These are phyloP conservation scores for Channa striata DNA, from an alignment of 2,797 vertebrate species.

Conservation along the genomic window DNA sequence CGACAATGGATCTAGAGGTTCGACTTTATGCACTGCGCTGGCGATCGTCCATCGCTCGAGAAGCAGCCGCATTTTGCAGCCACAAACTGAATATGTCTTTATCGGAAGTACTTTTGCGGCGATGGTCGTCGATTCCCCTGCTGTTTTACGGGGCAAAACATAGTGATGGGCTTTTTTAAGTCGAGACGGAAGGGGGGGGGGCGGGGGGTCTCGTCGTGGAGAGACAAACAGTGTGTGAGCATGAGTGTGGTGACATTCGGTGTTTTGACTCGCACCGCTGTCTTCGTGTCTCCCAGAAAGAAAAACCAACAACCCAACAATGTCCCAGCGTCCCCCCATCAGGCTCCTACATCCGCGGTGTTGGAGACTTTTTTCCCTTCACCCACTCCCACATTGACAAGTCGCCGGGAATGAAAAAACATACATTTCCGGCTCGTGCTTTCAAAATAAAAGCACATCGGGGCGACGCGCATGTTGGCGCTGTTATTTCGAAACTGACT, in stretches of 20 bases:
- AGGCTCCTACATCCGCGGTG: slow-evolving; percentile 74
- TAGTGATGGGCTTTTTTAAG: slow-evolving; percentile 49
- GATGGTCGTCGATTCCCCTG: background rate
- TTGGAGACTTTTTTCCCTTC: slow-evolving; percentile 77
- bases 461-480: accelerated
- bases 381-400: slow-evolving; percentile 71
- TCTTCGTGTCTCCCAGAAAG: background rate
- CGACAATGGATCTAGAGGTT: slow-evolving; percentile 73
- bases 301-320: slow-evolving; percentile 48
- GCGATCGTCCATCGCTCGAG: slow-evolving; percentile 38
- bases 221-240: slow-evolving; percentile 12
- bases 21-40: slow-evolving; percentile 75
- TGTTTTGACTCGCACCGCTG: background rate
- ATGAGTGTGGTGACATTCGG: background rate
- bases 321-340: slow-evolving; percentile 71
- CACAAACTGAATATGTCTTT: background rate
- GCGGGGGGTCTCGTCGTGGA: slow-evolving; percentile 25
- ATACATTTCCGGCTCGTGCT: accelerated
- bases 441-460: slow-evolving; percentile 33
- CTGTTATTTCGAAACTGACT: slow-evolving; percentile 34
- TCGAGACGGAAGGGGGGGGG: slow-evolving; percentile 29
- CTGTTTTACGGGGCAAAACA: slow-evolving; percentile 19
- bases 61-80: slow-evolving; percentile 9
- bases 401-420: background rate
- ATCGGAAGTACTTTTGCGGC: slow-evolving; percentile 10